Evolutionary conservation across 2,113 vertebrate species (phyloP).

Genomic region (Tragelaphus buxtoni): DNA sequence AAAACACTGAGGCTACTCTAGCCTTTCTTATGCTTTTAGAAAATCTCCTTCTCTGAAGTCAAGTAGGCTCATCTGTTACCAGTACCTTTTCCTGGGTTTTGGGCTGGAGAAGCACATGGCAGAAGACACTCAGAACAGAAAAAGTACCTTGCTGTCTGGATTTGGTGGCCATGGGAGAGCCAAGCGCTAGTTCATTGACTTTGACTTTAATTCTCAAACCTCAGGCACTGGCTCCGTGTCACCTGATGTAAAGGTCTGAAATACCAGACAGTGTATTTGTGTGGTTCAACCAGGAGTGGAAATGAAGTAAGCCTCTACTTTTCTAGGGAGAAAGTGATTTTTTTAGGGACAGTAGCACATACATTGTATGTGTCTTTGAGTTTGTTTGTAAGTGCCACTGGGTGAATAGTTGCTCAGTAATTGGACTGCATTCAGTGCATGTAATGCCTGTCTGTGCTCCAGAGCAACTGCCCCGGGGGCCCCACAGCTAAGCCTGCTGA

Average conservation of each 20-base stretch:
- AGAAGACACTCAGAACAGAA: not conserved
- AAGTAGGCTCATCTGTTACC: slow-evolving; percentile 47
- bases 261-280: not conserved
- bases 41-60: slow-evolving; percentile 5
- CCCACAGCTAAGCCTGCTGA: not conserved
- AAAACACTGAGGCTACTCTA: not conserved
- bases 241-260: not conserved
- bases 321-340: not conserved
- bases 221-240: not conserved
- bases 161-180: not conserved
- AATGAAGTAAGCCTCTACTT: not conserved
- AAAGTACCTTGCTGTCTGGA: not conserved
- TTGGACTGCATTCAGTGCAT: not conserved
- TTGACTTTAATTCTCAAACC: not conserved
- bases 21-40: slow-evolving; percentile 39
- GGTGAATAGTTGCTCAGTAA: not conserved
- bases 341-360: not conserved
- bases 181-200: rapidly evolving
- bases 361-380: not conserved
- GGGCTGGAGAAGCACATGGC: slow-evolving; percentile 13
- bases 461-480: not conserved
- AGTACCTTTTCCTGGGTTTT: not conserved
- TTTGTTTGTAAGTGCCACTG: not conserved
- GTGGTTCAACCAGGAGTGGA: not conserved
- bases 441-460: not conserved